Conservation (phyloP, 1,140 invertebrate genomes). For the Ostrea denselamellosa region DNA sequence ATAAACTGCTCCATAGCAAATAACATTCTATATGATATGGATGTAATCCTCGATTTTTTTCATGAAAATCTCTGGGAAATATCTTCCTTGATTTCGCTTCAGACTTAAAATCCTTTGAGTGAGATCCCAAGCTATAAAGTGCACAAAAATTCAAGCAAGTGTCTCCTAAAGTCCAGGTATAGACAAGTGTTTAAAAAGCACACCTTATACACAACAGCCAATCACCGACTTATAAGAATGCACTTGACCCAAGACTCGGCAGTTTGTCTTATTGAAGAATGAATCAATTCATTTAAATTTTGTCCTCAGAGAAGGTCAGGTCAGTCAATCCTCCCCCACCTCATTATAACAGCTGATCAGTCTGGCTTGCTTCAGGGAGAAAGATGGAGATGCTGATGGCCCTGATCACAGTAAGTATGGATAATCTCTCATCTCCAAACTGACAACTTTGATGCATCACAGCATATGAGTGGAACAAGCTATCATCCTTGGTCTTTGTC, state of each 20-base stretch:
- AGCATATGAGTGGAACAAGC: background rate
- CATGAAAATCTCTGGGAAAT: too few species aligned
- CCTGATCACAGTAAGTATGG: background rate
- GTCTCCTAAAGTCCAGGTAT: background rate
- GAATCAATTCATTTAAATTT: background rate
- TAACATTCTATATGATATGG: too few species aligned
- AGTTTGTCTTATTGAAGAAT: background rate
- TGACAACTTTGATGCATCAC: background rate
- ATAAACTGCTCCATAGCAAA: too few species aligned
- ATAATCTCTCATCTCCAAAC: background rate
- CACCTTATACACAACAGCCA: background rate
- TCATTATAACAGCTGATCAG: conserved; percentile 1
- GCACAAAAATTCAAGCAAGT: background rate
- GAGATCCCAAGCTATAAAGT: background rate
- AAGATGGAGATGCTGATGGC: background rate
- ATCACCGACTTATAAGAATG: background rate
- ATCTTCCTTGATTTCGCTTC: too few species aligned
- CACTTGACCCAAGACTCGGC: background rate
- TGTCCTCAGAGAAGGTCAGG: conserved; percentile 14
- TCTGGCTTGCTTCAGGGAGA: background rate
- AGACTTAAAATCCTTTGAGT: too few species aligned
- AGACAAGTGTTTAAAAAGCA: background rate
- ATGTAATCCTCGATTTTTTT: too few species aligned
- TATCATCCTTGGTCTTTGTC: conserved; percentile 6
- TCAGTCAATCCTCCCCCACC: conserved; percentile 22